Evolutionary conservation across 2,797 vertebrate genomes (phyloP), one percentile per base, ranked within the genome.

Genomic region (Cuniculus paca): DNA sequence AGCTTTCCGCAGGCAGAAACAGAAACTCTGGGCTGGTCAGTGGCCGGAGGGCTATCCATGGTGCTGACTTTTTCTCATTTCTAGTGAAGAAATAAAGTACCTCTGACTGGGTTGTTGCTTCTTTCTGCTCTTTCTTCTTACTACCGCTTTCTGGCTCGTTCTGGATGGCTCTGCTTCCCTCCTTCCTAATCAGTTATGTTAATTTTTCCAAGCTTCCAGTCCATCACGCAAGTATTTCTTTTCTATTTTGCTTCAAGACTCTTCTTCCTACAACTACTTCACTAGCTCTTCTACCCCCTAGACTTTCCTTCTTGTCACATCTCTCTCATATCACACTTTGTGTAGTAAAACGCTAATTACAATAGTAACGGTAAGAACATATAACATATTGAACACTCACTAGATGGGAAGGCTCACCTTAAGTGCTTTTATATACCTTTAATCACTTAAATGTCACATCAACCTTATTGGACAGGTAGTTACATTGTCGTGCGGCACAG

Each of bases 1-100:
- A 45, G 48, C 60, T 90, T 94, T 45, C 20, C 28, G 2, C 1
- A 6, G 48, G 10, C 36, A 13, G 42, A 56, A 36, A 36, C 7
- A 17, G 22, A 81, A 63, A 63, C 8, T 0, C 36, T 5, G 4
- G 10, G 0, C 6, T 1, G 85, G 95, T 65, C 93, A 89, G 80
- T 48, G 90, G n/a, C 16, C 88, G 3, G 42, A 24, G 97, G 97
- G 97, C 98, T 98, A 97, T 98, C 98, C 97, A 42, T 86, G 98
- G 98, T 98, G 75, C 98, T 98, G 98, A 98, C 83, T 5, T 1
- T 50, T 12, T 28, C n/a, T 85, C 24, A 61, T 9, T 65, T 11
- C 13, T 9, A 16, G 34, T 5, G 26, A n/a, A 65, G 10, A 70
- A 13, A 16, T 8, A 36, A 31, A 42, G n/a, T n/a, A 42, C 22